Base-by-base conservation (phyloP, 1,140 invertebrate species). In the Lepidotrigona ventralis region DNA sequence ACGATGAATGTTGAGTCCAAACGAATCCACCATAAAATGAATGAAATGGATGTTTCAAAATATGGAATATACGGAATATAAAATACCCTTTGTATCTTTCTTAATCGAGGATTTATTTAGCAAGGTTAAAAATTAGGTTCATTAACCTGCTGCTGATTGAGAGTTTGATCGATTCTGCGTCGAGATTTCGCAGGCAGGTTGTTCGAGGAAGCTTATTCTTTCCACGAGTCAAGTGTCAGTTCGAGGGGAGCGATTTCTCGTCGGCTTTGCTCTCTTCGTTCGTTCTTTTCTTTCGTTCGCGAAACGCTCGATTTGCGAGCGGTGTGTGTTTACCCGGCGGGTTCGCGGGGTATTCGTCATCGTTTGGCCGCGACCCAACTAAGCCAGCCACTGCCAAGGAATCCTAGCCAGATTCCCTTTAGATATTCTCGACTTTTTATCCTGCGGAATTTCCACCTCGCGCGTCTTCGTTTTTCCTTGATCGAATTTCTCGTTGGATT, bases 351-450 rank as follows among this genome's bases (percentile, higher is more conserved):
- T 90, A 91, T 90, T 93, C 91, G 92, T 93, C 92, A 92, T 88
- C 87, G 68, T 85, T 93, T 94, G 93, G 93, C 89, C 69, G n/a
- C 54, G 56, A 60, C 69, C 90, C 93, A 93, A 93, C 90, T 90
- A 89, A 91, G 86, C 87, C 90, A 88, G 82, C 84, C 85, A 90
- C 84, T 92, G 90, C 90, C 90, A 90, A 91, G 89, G 90, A 91
- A 93, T 93, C 83, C 89, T 91, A 85, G 88, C 87, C 82, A 86
- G 71, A 88, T 86, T 89, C 83, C 84, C 58, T 81, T 85, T 66
- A 58, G 80, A 89, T 89, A 86, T 90, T 89, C 87, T 85, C 68
- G 74, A 89, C 75, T 89, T 89, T 89, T 89, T 87, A 87, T 85
- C 79, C 39, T 33, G 64, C 39, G 66, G 81, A 89, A 89, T 84